A percentile compares a stretch with the other conserved stretches of the same genome.
phyloP scores from a whole-genome alignment of 2,113 vertebrate genomes.

The Oryzias melastigma region DNA sequence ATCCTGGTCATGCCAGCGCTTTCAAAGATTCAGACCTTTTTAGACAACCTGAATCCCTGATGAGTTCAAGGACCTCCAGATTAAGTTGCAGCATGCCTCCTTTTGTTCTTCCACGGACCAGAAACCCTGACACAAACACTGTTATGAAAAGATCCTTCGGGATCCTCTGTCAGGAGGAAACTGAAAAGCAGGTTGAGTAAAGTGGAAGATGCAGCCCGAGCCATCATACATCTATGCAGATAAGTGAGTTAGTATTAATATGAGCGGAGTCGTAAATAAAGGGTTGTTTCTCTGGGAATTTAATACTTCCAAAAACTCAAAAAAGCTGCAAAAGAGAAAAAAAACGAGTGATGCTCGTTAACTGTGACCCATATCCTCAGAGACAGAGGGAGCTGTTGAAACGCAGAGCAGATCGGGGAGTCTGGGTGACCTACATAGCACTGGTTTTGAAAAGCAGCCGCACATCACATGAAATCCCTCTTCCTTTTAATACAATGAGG shows the following conservation, averaged over 20 bases:
- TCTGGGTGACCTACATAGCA: slow-evolving; percentile 76
- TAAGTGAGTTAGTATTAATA: slow-evolving; percentile 37
- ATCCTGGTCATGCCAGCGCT: too few species aligned
- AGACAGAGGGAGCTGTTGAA: slow-evolving; percentile 75
- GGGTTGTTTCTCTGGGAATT: slow-evolving; percentile 53
- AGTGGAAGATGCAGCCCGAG: too few species aligned
- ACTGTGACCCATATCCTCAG: slow-evolving; percentile 79
- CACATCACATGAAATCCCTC: slow-evolving; percentile 68
- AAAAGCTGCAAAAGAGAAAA: slow-evolving; percentile 8
- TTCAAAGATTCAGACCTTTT: too few species aligned
- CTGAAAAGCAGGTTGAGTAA: slow-evolving; percentile 1
- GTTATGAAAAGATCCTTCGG: slow-evolving; percentile 24
- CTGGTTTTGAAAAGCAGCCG: slow-evolving; percentile 71
- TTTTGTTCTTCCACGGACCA: slow-evolving; percentile 18
- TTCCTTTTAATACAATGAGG: slow-evolving; percentile 58
- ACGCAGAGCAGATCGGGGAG: slow-evolving; percentile 75
- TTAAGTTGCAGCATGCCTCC: slow-evolving; percentile 20
- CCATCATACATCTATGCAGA: too few species aligned
- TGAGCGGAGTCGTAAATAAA: slow-evolving; percentile 65
- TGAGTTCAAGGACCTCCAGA: slow-evolving; percentile 17
- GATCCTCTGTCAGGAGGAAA: slow-evolving; percentile 12
- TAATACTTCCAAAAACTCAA: slow-evolving; percentile 40
- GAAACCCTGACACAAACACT: slow-evolving; percentile 27
- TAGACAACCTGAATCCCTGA: too few species aligned
- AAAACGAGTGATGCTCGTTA: slow-evolving; percentile 68